phyloP scores from a whole-genome alignment of 2,113 vertebrate species.

The Hydropotes inermis region DNA sequence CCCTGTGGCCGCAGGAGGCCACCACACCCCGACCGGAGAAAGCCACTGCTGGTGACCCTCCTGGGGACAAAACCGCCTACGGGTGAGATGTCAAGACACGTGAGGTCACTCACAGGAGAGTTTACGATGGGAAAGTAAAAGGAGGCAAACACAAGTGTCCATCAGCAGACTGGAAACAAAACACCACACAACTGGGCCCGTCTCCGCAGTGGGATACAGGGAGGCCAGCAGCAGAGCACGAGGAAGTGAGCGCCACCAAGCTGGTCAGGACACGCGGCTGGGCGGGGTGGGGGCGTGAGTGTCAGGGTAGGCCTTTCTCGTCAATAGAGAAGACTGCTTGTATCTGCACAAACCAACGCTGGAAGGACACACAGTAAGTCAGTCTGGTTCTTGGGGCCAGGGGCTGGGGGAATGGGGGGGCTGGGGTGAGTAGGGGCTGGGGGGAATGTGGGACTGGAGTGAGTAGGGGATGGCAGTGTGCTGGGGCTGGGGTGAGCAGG shows the following conservation, averaged over 20 bases:
- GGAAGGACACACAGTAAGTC: not conserved
- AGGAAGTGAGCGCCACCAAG: fast-evolving
- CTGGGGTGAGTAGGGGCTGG: too few species aligned
- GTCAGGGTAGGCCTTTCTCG: fast-evolving
- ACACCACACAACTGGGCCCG: fast-evolving
- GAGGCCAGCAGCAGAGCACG: fast-evolving
- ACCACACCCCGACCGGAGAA: fast-evolving
- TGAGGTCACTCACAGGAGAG: fast-evolving
- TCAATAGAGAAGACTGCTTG: not conserved
- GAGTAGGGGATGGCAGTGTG: too few species aligned
- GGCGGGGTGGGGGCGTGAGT: fast-evolving
- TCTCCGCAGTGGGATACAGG: fast-evolving
- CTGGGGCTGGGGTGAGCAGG: too few species aligned
- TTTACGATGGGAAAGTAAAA: not conserved
- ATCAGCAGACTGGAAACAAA: not conserved
- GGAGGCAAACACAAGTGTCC: not conserved
- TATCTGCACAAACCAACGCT: not conserved
- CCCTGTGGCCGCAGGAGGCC: not conserved
- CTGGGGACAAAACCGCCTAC: not conserved
- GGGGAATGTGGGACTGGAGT: too few species aligned
- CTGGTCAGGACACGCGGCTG: fast-evolving
- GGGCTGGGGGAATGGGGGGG: not conserved
- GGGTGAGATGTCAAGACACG: fast-evolving
- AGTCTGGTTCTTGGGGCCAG: not conserved
- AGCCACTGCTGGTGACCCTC: not conserved